phyloP scores from a whole-genome alignment of 2,797 vertebrate genomes.

The Danio tinwini region DNA sequence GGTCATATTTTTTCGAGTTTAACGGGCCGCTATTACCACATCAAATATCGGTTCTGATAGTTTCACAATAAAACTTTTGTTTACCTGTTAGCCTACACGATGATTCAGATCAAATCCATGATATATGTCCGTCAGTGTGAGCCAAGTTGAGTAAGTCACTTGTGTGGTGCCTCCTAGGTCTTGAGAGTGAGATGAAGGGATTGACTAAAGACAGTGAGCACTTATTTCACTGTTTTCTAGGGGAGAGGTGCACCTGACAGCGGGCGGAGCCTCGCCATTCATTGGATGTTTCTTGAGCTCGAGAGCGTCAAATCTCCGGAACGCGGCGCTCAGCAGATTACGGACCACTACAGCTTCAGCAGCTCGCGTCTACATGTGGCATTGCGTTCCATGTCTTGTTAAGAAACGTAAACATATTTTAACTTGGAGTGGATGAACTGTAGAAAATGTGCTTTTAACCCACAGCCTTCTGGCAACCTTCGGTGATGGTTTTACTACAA shows the following conservation, averaged over 20 bases:
- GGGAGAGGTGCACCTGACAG: slow-evolving; percentile 16
- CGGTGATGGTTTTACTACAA: too few species aligned
- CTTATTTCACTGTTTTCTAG: background rate
- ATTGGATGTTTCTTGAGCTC: background rate
- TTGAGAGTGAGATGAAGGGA: slow-evolving; percentile 27
- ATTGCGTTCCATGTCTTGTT: background rate
- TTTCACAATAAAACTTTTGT: background rate
- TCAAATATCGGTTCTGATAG: background rate
- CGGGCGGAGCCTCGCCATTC: slow-evolving; percentile 31
- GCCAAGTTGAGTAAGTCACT: background rate
- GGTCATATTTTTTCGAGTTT: background rate
- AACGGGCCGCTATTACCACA: background rate
- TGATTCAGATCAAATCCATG: slow-evolving; percentile 24
- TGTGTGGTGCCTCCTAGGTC: background rate
- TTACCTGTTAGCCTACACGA: slow-evolving; percentile 22
- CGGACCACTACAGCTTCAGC: background rate
- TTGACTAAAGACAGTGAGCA: background rate
- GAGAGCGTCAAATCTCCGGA: background rate
- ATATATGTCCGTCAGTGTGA: background rate
- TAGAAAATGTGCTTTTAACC: too few species aligned
- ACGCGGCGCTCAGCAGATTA: background rate
- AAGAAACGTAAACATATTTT: background rate
- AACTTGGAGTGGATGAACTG: too few species aligned
- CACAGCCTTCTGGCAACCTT: too few species aligned
- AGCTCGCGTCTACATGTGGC: background rate